Base-by-base conservation (phyloP, 2,888 invertebrate genomes). In the Drosophila seclusa region DNA sequence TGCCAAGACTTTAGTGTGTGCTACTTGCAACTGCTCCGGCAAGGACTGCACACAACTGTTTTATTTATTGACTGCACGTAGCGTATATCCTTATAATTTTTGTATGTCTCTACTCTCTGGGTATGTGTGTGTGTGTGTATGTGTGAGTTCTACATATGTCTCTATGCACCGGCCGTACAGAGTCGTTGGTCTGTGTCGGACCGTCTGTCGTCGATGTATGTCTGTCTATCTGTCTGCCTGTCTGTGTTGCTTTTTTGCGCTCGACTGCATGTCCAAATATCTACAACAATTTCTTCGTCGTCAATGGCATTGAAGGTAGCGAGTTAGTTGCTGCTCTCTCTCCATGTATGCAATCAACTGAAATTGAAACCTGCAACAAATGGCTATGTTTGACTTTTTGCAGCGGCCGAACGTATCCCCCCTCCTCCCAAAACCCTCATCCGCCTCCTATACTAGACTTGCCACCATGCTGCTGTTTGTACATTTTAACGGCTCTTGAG, bases 1-100 rank as follows among this genome's bases (percentile, higher is more conserved):
- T 69, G 67, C 82, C 66, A 73, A 67, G 67, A 69, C 58, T 59
- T 63, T 61, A 49, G 67, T 60, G 32, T 54, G 54, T 38, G 49
- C 21, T 61, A 50, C 63, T 58, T 64, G 62, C 60, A 64, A 29
- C 48, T 70, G 68, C 57, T 60, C 13, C 57, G 36, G 72, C 68
- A 69, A 79, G 83, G 68, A 73, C 64, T 80, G 68, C 82, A 83
- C 80, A 73, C 60, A 78, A 84, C 85, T 89, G 89, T 87, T 89
- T 89, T 89, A 86, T 89, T 86, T 86, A 86, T 86, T 86, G 88
- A 89, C 88, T 87, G 82, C 85, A 86, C 85, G 85, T 86, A 87
- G 85, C 88, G 68, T 85, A 89, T 87, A 87, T 86, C 82, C 85
- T 82, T 86, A 86, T 89, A 89, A 87, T 89, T 89, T 86, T 89